phyloP scores from a whole-genome alignment of 1,140 invertebrate species.

The Acromyrmex charruanus region DNA sequence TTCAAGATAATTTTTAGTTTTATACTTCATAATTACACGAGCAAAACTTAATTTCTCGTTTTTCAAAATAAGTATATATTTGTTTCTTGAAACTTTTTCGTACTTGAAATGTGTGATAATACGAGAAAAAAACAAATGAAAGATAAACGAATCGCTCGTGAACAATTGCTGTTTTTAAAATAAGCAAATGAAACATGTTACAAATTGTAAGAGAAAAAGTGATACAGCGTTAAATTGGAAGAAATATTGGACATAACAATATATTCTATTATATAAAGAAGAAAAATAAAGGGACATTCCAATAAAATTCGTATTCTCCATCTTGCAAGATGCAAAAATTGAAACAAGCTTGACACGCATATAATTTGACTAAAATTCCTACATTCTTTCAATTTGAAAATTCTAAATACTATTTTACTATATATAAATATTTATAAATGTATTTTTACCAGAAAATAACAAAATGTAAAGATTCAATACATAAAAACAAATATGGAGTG shows the following conservation, averaged over 20 bases:
- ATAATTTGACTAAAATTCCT: background rate
- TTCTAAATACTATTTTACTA: background rate
- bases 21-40: background rate
- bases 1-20: conserved; percentile 10
- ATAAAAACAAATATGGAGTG: background rate
- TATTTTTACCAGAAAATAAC: background rate
- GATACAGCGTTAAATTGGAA: background rate
- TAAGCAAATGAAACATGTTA: background rate
- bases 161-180: background rate
- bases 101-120: background rate
- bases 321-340: background rate
- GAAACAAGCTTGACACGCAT: background rate
- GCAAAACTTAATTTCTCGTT: background rate
- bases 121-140: no score
- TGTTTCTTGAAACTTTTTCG: background rate
- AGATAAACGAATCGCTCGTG: background rate
- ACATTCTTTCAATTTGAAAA: background rate
- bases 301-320: background rate
- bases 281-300: background rate
- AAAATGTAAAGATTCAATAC: background rate
- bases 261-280: background rate
- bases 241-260: background rate
- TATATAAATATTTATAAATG: background rate
- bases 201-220: background rate
- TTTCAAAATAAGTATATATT: background rate